Evolutionary conservation across 1,140 invertebrate genomes (phyloP), one percentile per base, ranked within the genome.

Genomic region (Stratiolaelaps scimitus): DNA sequence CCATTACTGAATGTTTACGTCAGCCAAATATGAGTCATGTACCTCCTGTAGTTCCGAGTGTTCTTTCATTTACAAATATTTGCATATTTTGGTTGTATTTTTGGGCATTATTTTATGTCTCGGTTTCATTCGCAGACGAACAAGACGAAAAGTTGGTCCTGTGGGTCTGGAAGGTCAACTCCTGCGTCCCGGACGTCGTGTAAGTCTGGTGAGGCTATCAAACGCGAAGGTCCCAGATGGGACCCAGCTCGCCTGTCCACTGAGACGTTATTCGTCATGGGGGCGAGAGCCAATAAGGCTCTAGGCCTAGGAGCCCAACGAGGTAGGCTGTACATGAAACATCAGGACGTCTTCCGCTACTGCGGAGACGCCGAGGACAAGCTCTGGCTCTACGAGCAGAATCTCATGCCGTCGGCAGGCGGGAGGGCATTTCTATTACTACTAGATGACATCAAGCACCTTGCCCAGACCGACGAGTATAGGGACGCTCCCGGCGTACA

Each of bases 311-410:
- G 84, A 28, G 83, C 84, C 70, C 85, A 84, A 2, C 77, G 85
- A 70, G 85, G 85, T 5, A 78, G 85, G 29, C 71, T 88, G 5
- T 87, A 87, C 70, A 84, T 85, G 1, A 82, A 86, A 73, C 86
- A 89, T 78, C 83, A 86, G 40, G 84, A 85, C 30, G 69, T 88
- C 17, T 82, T 85, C 60, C 81, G 78, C 72, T 89, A 89, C 76
- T 82, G 83, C 65, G 85, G 85, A 46, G 87, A 89, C 72, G 82
- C 82, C 67, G 84, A 86, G 70, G 87, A 89, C 71, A 87, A 87
- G 73, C 84, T 86, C 72, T 88, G 86, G 86, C 79, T 89, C 28
- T 81, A 83, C 60, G 84, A 82, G 68, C 82, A 86, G 69, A 84
- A 85, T 72, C 75, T 86, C 66, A 85, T 86, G 74, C 83, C 85